These are phyloP conservation scores for Martes martes DNA, from an alignment of 2,113 vertebrate genomes.

Conservation along the genomic window DNA sequence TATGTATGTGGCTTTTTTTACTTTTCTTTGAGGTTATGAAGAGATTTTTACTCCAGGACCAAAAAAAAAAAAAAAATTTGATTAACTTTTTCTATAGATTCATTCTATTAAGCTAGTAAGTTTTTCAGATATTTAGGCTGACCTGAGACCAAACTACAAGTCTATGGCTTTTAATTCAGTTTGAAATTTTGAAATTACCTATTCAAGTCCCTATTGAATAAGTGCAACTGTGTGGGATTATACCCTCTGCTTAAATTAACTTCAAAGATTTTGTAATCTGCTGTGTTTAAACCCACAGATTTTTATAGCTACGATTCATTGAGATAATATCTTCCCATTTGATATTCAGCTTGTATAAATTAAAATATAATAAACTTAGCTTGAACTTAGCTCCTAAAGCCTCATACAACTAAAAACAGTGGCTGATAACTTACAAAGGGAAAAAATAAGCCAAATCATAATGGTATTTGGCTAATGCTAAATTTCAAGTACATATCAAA, in stretches of 20 bases:
- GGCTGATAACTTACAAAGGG: background rate
- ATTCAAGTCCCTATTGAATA: background rate
- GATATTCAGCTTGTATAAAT: background rate
- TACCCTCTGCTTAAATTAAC: background rate
- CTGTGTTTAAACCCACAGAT: background rate
- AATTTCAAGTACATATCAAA: background rate
- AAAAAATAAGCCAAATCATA: background rate
- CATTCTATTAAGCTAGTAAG: background rate
- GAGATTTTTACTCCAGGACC: background rate
- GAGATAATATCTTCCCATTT: background rate
- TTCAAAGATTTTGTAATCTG: background rate
- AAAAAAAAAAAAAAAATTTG: slow-evolving; percentile 5
- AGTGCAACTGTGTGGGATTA: background rate
- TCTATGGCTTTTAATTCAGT: background rate
- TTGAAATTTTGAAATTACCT: slow-evolving; percentile 9
- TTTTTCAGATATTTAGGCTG: background rate
- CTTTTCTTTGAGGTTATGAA: background rate
- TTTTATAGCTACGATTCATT: background rate
- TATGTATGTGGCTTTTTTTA: background rate
- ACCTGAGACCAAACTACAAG: background rate
- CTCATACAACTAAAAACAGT: background rate
- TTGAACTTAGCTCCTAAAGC: background rate
- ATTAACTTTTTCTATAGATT: background rate
- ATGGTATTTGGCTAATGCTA: background rate
- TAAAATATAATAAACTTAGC: slow-evolving; percentile 6